phyloP scores from a whole-genome alignment of 2,797 vertebrate genomes.

The Pseudochaenichthys georgianus region DNA sequence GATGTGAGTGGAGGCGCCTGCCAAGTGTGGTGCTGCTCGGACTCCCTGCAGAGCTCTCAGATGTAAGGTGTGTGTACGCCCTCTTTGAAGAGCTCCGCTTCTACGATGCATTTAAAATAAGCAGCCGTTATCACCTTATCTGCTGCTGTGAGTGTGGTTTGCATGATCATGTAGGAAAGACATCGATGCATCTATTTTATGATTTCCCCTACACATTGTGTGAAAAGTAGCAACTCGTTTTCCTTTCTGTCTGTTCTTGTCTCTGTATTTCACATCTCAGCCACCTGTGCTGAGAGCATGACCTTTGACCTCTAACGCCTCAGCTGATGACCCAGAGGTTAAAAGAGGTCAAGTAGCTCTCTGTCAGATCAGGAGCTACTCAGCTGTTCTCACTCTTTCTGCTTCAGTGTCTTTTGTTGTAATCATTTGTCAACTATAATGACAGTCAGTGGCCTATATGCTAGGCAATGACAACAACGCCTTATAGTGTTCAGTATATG shows the following conservation, averaged over 20 bases:
- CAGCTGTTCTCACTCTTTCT: too few species aligned
- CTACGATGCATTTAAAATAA: slow-evolving; percentile 1
- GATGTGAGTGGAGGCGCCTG: slow-evolving; percentile 63
- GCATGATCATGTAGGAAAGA: background rate
- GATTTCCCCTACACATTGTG: background rate
- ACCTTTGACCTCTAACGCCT: slow-evolving; percentile 52
- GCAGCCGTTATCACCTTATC: slow-evolving; percentile 22
- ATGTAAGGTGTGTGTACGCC: slow-evolving; percentile 35
- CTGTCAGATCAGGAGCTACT: too few species aligned
- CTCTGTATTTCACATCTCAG: slow-evolving; percentile 10
- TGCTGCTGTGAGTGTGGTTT: background rate
- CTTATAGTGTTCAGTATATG: too few species aligned
- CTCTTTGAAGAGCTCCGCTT: slow-evolving; percentile 5
- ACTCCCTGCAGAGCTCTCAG: slow-evolving; percentile 50
- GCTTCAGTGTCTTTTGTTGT: too few species aligned
- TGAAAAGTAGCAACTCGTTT: slow-evolving; percentile 3
- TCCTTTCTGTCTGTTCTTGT: background rate
- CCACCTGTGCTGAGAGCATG: slow-evolving; percentile 49
- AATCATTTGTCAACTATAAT: too few species aligned
- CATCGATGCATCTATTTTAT: background rate
- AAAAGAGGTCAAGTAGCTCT: slow-evolving; percentile 51
- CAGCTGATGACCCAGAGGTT: slow-evolving; percentile 55
- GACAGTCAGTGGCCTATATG: too few species aligned
- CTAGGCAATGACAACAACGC: too few species aligned
- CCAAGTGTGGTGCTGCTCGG: slow-evolving; percentile 27